These are phyloP conservation scores for Aricia artaxerxes DNA, from an alignment of 2,888 invertebrate species.

Conservation along the genomic window DNA sequence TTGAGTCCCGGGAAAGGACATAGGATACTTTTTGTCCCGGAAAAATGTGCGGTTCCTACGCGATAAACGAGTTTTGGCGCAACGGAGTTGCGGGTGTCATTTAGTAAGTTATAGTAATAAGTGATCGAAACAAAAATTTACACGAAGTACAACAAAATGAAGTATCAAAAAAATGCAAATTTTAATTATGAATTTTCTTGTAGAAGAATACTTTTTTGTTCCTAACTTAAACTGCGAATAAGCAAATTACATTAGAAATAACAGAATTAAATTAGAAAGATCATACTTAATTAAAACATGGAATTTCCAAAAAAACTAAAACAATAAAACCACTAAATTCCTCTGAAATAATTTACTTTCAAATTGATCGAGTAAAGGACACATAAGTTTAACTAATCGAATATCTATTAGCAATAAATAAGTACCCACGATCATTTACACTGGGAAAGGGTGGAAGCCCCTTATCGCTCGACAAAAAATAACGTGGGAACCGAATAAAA, in stretches of 20 bases:
- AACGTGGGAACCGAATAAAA: slow-evolving; percentile 75
- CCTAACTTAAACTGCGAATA: too few species aligned
- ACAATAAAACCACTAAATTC: background rate
- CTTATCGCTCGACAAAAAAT: slow-evolving; percentile 76
- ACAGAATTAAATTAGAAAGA: background rate
- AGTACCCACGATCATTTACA: slow-evolving; percentile 68
- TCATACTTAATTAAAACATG: too few species aligned
- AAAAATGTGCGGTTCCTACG: too few species aligned
- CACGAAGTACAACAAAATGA: background rate
- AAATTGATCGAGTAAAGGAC: slow-evolving; percentile 6
- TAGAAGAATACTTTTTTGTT: background rate
- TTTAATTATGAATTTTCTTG: background rate
- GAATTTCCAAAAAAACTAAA: background rate
- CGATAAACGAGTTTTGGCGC: too few species aligned
- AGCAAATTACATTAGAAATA: background rate
- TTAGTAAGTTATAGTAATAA: too few species aligned
- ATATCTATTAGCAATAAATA: slow-evolving; percentile 78
- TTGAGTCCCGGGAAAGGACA: too few species aligned
- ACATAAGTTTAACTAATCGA: slow-evolving; percentile 56
- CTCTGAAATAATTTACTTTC: slow-evolving; percentile 16
- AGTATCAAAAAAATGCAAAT: background rate
- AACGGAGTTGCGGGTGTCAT: too few species aligned
- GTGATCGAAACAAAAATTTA: background rate
- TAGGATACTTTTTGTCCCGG: too few species aligned
- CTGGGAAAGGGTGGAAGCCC: slow-evolving; percentile 77